Conservation (phyloP, 2,113 vertebrate species). For the Ameiurus melas region DNA sequence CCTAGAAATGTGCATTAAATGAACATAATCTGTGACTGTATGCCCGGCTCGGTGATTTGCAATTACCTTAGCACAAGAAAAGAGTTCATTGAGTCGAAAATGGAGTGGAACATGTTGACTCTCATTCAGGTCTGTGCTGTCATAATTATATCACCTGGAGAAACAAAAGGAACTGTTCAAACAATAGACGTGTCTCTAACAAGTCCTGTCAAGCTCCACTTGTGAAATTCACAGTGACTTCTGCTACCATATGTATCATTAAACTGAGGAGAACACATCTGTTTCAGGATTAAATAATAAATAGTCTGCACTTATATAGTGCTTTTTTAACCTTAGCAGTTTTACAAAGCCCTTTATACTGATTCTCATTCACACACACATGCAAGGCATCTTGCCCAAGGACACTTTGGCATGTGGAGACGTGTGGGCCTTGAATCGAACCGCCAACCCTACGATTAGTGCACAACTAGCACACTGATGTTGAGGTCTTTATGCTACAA, state of each 20-base stretch:
- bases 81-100: not conserved
- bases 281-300: not conserved
- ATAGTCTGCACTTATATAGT: too few relatives aligned
- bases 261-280: not conserved
- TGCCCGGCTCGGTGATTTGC: not conserved
- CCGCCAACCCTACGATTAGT: too few relatives aligned
- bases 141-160: not conserved
- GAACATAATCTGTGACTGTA: not conserved
- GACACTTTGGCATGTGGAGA: too few relatives aligned
- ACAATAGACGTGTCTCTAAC: not conserved
- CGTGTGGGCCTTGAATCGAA: too few relatives aligned
- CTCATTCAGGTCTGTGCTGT: not conserved
- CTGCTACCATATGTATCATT: not conserved
- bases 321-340: too few relatives aligned
- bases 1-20: not conserved
- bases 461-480: not conserved
- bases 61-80: not conserved
- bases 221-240: not conserved
- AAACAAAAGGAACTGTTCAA: not conserved
- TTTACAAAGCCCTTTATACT: too few relatives aligned
- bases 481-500: not conserved
- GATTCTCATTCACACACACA: too few relatives aligned
- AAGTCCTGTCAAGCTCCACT: not conserved
- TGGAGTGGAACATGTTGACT: constrained; percentile 6
- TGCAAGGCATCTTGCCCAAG: too few relatives aligned